A percentile compares a stretch with the other conserved stretches of the same genome.
Evolutionary conservation across 2,797 vertebrate species (phyloP).

Genomic region (Myiothlypis coronata): DNA sequence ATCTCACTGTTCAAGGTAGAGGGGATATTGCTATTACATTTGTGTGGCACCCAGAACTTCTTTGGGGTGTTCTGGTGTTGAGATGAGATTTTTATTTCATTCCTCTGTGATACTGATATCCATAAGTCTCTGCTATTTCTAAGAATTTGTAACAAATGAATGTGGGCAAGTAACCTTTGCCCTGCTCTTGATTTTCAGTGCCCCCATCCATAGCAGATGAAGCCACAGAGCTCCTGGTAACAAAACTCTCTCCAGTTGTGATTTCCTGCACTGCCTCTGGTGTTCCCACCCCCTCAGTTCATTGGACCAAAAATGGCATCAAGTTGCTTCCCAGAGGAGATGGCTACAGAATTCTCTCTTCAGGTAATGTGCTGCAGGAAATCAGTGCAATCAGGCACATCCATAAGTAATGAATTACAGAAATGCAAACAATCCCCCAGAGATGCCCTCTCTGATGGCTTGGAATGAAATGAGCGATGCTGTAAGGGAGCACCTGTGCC

Average conservation of each 20-base stretch:
- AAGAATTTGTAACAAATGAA: background rate
- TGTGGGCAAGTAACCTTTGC: background rate
- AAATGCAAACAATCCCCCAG: background rate
- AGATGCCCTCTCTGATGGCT: background rate
- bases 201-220: constrained; percentile 96
- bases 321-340: constrained; percentile 77
- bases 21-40: background rate
- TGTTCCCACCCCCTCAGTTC: constrained; percentile 84
- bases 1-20: constrained; percentile 90
- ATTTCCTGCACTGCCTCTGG: constrained; percentile 89
- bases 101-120: background rate
- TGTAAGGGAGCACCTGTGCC: background rate
- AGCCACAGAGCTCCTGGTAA: constrained; percentile 85
- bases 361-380: constrained; percentile 76
- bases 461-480: background rate
- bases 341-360: constrained; percentile 83
- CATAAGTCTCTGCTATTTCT: background rate
- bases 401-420: background rate
- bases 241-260: constrained; percentile 82
- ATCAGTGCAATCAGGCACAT: background rate
- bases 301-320: constrained; percentile 92
- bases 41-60: background rate
- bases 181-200: constrained; percentile 74
- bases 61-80: background rate
- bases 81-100: background rate